Evolutionary conservation across 2,113 vertebrate genomes (phyloP), one percentile per base, ranked within the genome.

Genomic region (Entomyzon cyanotis): DNA sequence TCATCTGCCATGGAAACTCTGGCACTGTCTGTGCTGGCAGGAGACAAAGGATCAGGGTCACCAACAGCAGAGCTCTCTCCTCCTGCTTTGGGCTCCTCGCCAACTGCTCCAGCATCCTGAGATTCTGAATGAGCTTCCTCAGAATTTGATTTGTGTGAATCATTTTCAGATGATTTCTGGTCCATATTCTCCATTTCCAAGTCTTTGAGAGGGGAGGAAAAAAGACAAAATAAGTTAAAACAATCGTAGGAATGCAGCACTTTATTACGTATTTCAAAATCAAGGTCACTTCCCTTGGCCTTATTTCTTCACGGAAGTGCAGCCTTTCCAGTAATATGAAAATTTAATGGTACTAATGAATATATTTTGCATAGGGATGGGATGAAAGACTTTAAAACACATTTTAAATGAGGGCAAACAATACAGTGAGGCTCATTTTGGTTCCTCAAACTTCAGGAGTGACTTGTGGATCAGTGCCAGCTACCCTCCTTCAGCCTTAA

Each of bases 131-230:
- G 11, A 31, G 92, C 59, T 87, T 96, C 96, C 60, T 97, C 97
- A 3, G 88, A 75, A 30, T 95, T 95, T 69, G 96, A 96, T 83
- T 96, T 96, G 74, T 98, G 97, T 56, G 97, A 97, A 53, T 98
- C 97, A 1, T 97, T 97, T 90, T 98, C 98, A 67, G 97, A 76
- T 58, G 93, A 89, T 33, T 97, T 96, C 47, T 97, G 98, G 56
- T 98, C 98, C 95, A 93, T 96, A 75, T 55, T 97, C 80, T 98
- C 98, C 90, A 96, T 85, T 93, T 98, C 98, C 60, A 98, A 90
- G 96, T 98, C 98, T 98, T 97, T 42, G 39, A 93, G n/a, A 71
- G 53, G 84, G 60, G 12, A 82, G 56, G 53, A 44, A 87, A 49
- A 30, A 68, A 53, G 33, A 33, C 73, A 60, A 65, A 63, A 69